phyloP scores from a whole-genome alignment of 2,888 invertebrate species.

The Epistrophella euchroma region DNA sequence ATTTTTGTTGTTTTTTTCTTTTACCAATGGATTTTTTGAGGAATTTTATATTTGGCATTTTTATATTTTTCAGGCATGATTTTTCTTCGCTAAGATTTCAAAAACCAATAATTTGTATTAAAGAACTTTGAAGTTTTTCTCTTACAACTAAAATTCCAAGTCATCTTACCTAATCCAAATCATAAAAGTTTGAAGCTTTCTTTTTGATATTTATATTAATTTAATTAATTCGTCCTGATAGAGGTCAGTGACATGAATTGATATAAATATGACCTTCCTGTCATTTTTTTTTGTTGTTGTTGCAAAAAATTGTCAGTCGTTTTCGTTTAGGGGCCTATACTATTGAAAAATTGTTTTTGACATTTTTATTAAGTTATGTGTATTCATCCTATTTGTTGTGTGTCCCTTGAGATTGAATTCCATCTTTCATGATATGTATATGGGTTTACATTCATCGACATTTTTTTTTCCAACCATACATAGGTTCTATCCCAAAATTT shows the following conservation, averaged over 20 bases:
- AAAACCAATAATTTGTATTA: too few relatives aligned
- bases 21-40: too few relatives aligned
- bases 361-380: conserved; percentile 37
- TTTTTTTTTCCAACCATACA: background rate
- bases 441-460: background rate
- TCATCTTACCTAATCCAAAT: background rate
- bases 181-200: background rate
- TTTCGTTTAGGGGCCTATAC: background rate
- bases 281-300: background rate
- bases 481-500: background rate
- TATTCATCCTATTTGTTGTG: conserved; percentile 25
- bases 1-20: too few relatives aligned
- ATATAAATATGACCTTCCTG: conserved; percentile 15
- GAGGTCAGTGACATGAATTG: background rate
- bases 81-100: too few relatives aligned
- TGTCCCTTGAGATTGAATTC: conserved; percentile 16
- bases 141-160: too few relatives aligned
- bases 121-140: too few relatives aligned
- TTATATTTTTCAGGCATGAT: too few relatives aligned
- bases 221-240: background rate
- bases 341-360: conserved; percentile 34
- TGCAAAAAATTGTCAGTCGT: conserved; percentile 4
- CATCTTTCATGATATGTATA: background rate
- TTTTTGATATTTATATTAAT: background rate
- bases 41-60: too few relatives aligned